Conservation (phyloP, 2,888 invertebrate species). For the Linyphia triangularis region DNA sequence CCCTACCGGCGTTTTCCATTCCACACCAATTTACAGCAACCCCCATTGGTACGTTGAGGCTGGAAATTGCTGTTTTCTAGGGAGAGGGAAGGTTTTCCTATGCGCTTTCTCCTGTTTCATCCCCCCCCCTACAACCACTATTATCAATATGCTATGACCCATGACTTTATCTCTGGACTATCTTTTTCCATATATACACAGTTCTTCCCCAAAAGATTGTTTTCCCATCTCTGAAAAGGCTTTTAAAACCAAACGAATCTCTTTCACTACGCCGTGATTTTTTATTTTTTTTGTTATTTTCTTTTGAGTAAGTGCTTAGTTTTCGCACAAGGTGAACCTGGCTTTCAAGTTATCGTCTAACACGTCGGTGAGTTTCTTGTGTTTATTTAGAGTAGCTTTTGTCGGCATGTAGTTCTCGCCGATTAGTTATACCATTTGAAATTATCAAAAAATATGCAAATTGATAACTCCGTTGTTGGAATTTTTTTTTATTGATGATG, state of each 20-base stretch:
- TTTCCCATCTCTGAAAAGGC: neutral
- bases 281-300: constrained; percentile 5
- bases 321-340: constrained; percentile 11
- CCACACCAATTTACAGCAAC: neutral
- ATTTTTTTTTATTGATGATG: neutral
- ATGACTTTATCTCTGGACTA: neutral
- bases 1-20: neutral
- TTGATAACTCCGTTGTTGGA: neutral
- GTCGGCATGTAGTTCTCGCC: neutral
- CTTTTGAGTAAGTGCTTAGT: neutral
- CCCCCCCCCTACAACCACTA: neutral
- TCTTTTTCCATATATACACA: constrained; percentile 6
- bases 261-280: neutral
- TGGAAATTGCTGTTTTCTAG: neutral
- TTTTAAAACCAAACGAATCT: neutral
- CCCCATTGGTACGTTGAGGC: constrained; percentile 14
- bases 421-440: neutral
- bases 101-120: constrained; percentile 3
- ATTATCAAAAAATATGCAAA: neutral
- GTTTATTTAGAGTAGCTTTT: constrained; percentile 16
- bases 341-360: constrained; percentile 30
- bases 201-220: neutral
- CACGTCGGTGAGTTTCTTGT: constrained; percentile 23
- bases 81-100: neutral
- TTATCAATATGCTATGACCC: neutral